These are phyloP conservation scores for Drosophila obscura DNA, from an alignment of 1,140 invertebrate species.

Conservation along the genomic window DNA sequence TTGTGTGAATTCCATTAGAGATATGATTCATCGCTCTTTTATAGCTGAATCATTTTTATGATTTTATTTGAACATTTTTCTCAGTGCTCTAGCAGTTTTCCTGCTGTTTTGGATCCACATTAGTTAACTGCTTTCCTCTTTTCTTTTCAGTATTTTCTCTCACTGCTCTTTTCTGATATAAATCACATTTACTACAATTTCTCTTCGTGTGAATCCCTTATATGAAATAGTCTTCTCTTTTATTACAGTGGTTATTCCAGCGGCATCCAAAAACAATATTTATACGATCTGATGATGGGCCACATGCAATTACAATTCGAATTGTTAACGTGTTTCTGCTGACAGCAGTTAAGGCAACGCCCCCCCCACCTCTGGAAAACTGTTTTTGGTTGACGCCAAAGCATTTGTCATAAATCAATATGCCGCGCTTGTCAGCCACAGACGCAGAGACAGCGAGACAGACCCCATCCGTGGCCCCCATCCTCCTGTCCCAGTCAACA, in stretches of 20 bases:
- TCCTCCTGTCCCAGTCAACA: constrained; percentile 5
- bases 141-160: constrained; percentile 11
- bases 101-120: too few relatives aligned
- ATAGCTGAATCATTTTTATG: not conserved
- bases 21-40: not conserved
- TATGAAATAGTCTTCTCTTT: too few relatives aligned
- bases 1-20: constrained; percentile 18
- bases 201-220: not conserved
- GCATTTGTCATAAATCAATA: constrained; percentile 57
- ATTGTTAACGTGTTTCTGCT: constrained; percentile 47
- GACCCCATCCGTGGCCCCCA: not conserved
- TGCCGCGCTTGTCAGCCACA: constrained; percentile 5
- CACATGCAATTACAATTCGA: constrained; percentile 49
- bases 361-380: constrained; percentile 1
- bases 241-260: too few relatives aligned
- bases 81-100: too few relatives aligned
- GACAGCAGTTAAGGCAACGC: constrained; percentile 37
- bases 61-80: too few relatives aligned
- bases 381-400: constrained; percentile 21
- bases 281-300: constrained; percentile 30
- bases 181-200: constrained; percentile 17
- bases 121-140: too few relatives aligned
- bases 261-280: too few relatives aligned
- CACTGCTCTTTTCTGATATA: constrained; percentile 7
- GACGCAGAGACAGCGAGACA: not conserved